These are phyloP conservation scores for Cricetomys ansorgei DNA, from an alignment of 2,113 vertebrate species.

Conservation along the genomic window DNA sequence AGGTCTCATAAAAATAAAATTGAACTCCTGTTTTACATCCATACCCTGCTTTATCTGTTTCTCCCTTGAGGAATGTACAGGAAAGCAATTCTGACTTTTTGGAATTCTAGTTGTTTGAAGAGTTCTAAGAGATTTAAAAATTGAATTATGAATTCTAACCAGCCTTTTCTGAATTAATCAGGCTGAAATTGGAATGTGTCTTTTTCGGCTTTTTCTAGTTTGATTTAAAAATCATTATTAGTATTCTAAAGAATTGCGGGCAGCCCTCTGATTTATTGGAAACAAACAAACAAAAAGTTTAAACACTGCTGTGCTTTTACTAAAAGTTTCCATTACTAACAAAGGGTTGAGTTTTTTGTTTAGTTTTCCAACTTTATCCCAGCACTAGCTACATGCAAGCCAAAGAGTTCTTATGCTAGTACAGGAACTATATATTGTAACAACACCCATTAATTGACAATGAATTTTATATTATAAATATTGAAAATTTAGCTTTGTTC, in stretches of 20 bases:
- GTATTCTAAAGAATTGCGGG: neutral
- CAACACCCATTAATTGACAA: neutral
- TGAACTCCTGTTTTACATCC: neutral
- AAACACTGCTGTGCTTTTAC: neutral
- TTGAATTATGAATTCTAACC: neutral
- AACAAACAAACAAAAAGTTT: neutral
- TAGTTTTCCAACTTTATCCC: neutral
- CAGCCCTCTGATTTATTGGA: neutral
- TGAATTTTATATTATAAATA: slow-evolving; percentile 20
- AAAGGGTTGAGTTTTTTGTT: neutral
- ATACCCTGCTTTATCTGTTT: neutral
- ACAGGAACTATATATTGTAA: neutral
- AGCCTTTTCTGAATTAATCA: slow-evolving; percentile 25
- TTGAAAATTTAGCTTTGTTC: neutral
- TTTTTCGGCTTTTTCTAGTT: neutral
- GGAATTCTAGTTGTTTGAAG: slow-evolving; percentile 40
- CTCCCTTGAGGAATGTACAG: neutral
- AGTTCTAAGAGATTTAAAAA: slow-evolving; percentile 2
- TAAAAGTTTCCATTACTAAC: neutral
- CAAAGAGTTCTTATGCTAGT: neutral
- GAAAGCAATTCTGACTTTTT: slow-evolving; percentile 42
- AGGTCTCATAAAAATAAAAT: neutral
- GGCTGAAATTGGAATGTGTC: neutral
- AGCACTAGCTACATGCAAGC: neutral
- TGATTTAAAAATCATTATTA: slow-evolving; percentile 1